Conservation (phyloP, 2,888 invertebrate genomes). For the Catocala fraxini region DNA sequence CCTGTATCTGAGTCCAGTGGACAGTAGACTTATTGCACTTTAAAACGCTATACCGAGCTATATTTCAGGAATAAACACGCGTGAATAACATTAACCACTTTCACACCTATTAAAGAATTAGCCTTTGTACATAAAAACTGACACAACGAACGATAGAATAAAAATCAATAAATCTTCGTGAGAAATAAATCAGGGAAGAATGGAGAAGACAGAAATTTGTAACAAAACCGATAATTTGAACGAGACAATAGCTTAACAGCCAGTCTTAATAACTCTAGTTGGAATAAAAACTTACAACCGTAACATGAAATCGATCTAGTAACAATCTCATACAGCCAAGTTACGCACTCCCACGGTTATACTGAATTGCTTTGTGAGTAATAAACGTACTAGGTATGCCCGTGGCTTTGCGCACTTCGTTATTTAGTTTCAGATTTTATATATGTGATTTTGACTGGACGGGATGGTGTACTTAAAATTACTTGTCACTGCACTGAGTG, state of each 20-base stretch:
- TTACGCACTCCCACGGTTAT: conserved; percentile 51
- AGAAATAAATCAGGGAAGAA: conserved; percentile 7
- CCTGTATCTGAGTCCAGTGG: too few species aligned
- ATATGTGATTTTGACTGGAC: too few species aligned
- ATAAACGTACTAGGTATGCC: too few species aligned
- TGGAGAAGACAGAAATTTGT: conserved; percentile 5
- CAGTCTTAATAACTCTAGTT: conserved; percentile 9
- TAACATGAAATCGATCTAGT: conserved; percentile 43
- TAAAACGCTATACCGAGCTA: too few species aligned
- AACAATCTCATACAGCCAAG: conserved; percentile 30
- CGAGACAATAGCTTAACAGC: conserved; percentile 10
- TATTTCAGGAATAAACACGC: too few species aligned
- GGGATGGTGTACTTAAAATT: too few species aligned
- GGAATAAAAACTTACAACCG: conserved; percentile 10
- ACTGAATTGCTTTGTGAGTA: conserved; percentile 22
- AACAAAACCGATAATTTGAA: conserved; percentile 6
- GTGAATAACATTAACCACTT: too few species aligned
- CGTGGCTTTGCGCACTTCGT: too few species aligned
- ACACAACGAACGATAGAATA: neutral
- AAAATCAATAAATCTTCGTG: conserved; percentile 6
- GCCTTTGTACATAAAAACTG: neutral
- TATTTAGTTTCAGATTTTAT: too few species aligned
- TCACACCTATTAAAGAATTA: too few species aligned
- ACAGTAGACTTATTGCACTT: too few species aligned
- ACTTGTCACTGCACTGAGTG: too few species aligned